Evolutionary conservation across 1,140 invertebrate genomes (phyloP), one percentile per base, ranked within the genome.

Genomic region (Lepidurus packardi): DNA sequence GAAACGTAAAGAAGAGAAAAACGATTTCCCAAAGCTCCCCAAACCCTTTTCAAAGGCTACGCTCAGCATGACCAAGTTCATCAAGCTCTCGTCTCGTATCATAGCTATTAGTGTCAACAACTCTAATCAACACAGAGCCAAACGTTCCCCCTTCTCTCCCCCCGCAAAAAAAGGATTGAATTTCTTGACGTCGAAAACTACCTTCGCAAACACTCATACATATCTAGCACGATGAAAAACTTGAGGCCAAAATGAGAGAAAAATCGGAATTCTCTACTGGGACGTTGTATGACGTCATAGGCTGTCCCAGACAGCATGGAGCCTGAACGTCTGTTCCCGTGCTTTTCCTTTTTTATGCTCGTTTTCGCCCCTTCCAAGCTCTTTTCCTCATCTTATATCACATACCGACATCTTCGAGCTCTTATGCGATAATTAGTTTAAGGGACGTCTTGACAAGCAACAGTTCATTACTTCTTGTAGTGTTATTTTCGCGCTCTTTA

Each of bases 11-110:
- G 13, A 65, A 65, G 53, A 13, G 53, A 65, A 13, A 65, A 65
- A 13, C 16, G 21, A 65, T 13, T 21, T 65, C 16, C 53, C 53
- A 65, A 65, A n/a, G 53, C 21, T 65, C 53, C 53, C 21, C 53
- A 65, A 34, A 65, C 53, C 53, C 21, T 13, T 21, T n/a, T 21
- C 53, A 16, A 21, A 47, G 21, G 53, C 16, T n/a, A 65, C 53
- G 53, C 53, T 65, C 53, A 65, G 53, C 53, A 65, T 65, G 53
- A 65, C 53, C 53, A 65, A 65, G 53, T 65, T 65, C 53, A 65
- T 65, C 21, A 34, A 65, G 53, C 53, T 13, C 53, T 65, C 21
- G 53, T 65, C 53, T 65, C 53, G 53, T 11, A 65, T 34, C 34
- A 34, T 34, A 34, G 34, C 34, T 34, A 34, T 65, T 65, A 65